Percentiles rank a stretch among this genome's conserved stretches.
Conservation (phyloP, 2,797 vertebrate species). For the Champsocephalus gunnari region DNA sequence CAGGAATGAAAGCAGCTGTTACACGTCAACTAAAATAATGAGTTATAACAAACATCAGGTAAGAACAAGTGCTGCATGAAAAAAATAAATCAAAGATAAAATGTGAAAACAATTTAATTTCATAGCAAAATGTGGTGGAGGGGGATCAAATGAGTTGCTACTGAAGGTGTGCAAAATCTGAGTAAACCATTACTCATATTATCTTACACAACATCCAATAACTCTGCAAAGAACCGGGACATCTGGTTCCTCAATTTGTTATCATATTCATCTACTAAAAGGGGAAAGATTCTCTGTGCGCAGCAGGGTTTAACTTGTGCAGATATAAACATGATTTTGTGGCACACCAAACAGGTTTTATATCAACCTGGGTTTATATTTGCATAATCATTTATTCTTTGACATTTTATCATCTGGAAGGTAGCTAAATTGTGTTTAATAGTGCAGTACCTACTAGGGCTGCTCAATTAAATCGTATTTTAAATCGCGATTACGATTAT, state of each 20-base stretch:
- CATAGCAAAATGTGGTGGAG: too few species aligned
- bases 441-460: constrained; percentile 75
- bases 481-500: too few species aligned
- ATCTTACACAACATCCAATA: background rate
- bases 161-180: background rate
- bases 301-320: background rate
- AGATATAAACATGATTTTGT: background rate
- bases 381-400: background rate
- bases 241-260: background rate
- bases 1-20: background rate
- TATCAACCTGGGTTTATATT: background rate
- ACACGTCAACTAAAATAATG: too few species aligned
- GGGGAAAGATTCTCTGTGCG: background rate
- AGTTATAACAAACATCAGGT: too few species aligned
- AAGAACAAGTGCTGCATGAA: too few species aligned
- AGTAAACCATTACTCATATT: background rate
- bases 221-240: background rate
- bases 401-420: background rate
- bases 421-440: background rate
- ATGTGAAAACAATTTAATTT: background rate
- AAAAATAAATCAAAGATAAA: too few species aligned
- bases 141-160: too few species aligned
- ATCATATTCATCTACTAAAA: background rate
- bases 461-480: too few species aligned
- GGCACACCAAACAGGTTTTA: background rate